Evolutionary conservation across 2,888 invertebrate species (phyloP).

Genomic region (Agrilus mali): DNA sequence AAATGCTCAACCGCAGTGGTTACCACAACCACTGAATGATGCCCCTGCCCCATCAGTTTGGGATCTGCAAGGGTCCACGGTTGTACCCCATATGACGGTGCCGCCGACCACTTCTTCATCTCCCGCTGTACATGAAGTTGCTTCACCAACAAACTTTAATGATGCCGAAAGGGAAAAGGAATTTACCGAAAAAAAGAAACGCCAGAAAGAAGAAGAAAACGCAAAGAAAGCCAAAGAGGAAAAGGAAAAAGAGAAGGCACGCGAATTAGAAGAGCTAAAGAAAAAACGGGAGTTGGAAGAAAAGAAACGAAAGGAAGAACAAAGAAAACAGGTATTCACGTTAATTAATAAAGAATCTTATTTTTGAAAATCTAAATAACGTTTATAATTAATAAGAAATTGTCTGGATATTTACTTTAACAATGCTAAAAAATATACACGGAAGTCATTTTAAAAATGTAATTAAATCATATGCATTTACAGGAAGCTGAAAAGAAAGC

Average conservation of each 20-base stretch:
- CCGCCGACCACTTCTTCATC: slow-evolving; percentile 7
- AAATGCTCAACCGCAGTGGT: slow-evolving; percentile 14
- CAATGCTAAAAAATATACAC: too few species aligned
- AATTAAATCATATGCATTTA: neutral
- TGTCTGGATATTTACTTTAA: too few species aligned
- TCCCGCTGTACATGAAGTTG: slow-evolving; percentile 5
- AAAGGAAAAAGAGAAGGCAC: slow-evolving; percentile 37
- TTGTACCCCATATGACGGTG: slow-evolving; percentile 8
- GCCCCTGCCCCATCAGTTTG: slow-evolving; percentile 26
- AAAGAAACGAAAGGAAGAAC: slow-evolving; percentile 35
- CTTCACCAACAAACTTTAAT: slow-evolving; percentile 10
- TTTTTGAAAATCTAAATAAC: too few species aligned
- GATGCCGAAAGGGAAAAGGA: slow-evolving; percentile 3
- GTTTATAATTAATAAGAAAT: too few species aligned
- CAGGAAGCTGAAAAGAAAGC: slow-evolving; percentile 40
- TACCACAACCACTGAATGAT: slow-evolving; percentile 14
- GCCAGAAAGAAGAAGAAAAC: slow-evolving; percentile 16
- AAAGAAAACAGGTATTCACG: slow-evolving; percentile 27
- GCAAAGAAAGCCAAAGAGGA: slow-evolving; percentile 27
- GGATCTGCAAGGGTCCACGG: slow-evolving; percentile 22
- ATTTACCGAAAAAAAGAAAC: slow-evolving; percentile 6
- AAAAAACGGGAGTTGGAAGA: slow-evolving; percentile 39
- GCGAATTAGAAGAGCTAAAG: slow-evolving; percentile 34
- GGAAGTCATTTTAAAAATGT: neutral
- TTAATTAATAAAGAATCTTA: too few species aligned